phyloP scores from a whole-genome alignment of 2,113 vertebrate species.

The Cochlearius cochlearius region DNA sequence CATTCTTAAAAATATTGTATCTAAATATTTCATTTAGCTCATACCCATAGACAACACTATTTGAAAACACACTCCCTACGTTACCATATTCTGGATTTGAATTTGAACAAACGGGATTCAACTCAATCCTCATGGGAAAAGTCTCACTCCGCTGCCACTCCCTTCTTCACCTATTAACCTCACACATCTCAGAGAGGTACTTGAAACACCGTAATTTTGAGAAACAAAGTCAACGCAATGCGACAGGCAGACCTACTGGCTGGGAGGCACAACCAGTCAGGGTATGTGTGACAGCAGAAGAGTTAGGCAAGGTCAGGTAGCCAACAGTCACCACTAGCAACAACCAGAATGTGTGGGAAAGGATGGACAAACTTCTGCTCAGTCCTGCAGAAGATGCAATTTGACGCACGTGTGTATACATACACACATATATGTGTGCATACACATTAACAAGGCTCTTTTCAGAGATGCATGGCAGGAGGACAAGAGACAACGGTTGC shows the following conservation, averaged over 20 bases:
- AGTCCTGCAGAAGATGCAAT: neutral
- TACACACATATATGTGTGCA: rapidly evolving
- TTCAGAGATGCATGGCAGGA: neutral
- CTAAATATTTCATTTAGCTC: neutral
- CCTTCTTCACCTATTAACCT: neutral
- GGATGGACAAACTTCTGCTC: neutral
- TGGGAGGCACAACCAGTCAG: neutral
- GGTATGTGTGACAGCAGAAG: rapidly evolving
- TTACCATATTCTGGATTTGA: neutral
- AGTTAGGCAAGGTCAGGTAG: neutral
- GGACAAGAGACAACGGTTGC: rapidly evolving
- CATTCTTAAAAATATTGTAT: neutral
- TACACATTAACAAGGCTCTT: neutral
- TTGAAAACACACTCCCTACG: neutral
- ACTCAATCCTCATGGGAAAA: neutral
- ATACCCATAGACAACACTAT: neutral
- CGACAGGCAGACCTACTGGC: neutral
- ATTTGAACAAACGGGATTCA: neutral
- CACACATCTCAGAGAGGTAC: neutral
- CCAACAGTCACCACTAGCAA: neutral
- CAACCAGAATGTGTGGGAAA: neutral
- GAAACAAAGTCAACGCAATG: neutral
- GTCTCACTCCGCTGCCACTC: neutral
- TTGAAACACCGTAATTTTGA: neutral
- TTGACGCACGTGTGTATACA: rapidly evolving